phyloP scores from a whole-genome alignment of 2,888 invertebrate species.

The Mycalesis mineus region DNA sequence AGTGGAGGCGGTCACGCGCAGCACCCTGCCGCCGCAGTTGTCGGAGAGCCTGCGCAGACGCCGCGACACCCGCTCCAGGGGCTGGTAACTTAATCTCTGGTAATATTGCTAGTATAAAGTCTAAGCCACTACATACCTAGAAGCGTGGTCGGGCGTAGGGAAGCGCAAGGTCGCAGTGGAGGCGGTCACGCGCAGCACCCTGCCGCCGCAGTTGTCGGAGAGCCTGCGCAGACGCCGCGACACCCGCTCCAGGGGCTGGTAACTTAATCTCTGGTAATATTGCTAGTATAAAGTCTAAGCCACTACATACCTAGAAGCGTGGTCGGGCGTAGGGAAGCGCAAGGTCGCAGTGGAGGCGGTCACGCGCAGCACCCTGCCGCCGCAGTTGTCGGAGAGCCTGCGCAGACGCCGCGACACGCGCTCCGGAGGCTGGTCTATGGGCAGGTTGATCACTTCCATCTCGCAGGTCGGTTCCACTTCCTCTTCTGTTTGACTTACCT shows the following conservation, averaged over 20 bases:
- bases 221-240: constrained; percentile 82
- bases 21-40: no score
- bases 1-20: no score
- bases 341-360: constrained; percentile 81
- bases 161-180: constrained; percentile 74
- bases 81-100: no score
- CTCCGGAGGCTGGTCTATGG: constrained; percentile 76
- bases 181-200: constrained; percentile 81
- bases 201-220: constrained; percentile 89
- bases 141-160: no score
- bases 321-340: constrained; percentile 83
- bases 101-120: no score
- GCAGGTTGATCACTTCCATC: constrained; percentile 83
- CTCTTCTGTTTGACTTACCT: constrained; percentile 51
- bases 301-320: constrained; percentile 82
- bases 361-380: constrained; percentile 84
- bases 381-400: constrained; percentile 87
- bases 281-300: no score
- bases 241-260: constrained; percentile 76
- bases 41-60: no score
- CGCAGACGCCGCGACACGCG: constrained; percentile 81
- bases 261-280: no score
- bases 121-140: constrained; percentile 71
- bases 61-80: no score
- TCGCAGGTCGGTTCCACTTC: constrained; percentile 70